Evolutionary conservation across 2,113 vertebrate species (phyloP).

Genomic region (Heliornis fulica): DNA sequence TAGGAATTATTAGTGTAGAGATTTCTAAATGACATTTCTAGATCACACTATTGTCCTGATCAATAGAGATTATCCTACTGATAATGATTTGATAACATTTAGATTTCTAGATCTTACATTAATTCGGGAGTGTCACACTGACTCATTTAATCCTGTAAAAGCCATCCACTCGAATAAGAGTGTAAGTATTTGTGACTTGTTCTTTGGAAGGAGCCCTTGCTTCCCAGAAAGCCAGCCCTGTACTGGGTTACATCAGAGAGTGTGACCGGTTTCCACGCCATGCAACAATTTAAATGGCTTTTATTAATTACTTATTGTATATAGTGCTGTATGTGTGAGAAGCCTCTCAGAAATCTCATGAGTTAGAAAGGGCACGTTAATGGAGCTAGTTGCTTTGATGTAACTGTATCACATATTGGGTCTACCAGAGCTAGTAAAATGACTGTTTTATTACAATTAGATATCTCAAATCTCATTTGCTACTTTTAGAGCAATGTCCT

Average conservation of each 20-base stretch:
- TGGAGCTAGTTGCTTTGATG: background rate
- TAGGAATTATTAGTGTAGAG: background rate
- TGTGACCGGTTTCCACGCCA: no score
- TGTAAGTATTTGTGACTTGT: background rate
- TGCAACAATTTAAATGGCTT: background rate
- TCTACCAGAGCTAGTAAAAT: background rate
- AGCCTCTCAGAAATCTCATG: background rate
- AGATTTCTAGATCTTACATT: background rate
- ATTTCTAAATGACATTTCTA: background rate
- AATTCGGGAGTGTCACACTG: background rate
- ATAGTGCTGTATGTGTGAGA: background rate
- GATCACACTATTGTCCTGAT: background rate
- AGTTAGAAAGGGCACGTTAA: background rate
- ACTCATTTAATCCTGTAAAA: background rate
- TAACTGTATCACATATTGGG: background rate
- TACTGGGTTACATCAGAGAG: no score
- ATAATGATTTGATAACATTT: background rate
- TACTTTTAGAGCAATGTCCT: background rate
- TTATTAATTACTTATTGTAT: background rate
- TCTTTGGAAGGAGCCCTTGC: background rate
- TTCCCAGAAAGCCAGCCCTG: no score
- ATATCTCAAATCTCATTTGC: background rate
- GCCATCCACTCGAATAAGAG: background rate
- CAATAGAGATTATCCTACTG: background rate
- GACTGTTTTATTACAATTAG: background rate